phyloP scores from a whole-genome alignment of 1,140 invertebrate genomes.

The Drosophila erecta region DNA sequence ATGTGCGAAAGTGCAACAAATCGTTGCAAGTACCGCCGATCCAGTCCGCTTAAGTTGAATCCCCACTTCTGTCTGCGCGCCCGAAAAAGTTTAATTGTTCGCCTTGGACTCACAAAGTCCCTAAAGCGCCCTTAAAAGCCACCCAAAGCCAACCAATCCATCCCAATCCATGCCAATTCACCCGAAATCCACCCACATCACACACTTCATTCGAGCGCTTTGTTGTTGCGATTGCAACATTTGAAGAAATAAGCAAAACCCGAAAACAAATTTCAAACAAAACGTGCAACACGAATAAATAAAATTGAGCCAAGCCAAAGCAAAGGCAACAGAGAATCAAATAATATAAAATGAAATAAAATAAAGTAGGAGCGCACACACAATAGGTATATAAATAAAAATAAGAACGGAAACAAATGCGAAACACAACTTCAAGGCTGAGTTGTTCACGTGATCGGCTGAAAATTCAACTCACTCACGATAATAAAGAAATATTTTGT shows the following conservation, averaged over 20 bases:
- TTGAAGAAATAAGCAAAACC: constrained; percentile 45
- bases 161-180: too few relatives aligned
- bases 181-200: constrained; percentile 15
- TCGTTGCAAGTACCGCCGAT: constrained; percentile 40
- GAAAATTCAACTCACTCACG: background rate
- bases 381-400: constrained; percentile 1
- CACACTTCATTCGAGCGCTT: constrained; percentile 54
- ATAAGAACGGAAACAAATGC: constrained; percentile 10
- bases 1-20: constrained; percentile 33
- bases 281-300: constrained; percentile 41
- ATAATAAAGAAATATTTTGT: too few relatives aligned
- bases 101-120: constrained; percentile 47
- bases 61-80: background rate
- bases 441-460: background rate
- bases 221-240: constrained; percentile 39
- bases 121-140: background rate
- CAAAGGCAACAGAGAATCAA: constrained; percentile 23
- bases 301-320: constrained; percentile 25
- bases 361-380: constrained; percentile 16
- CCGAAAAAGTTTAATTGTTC: constrained; percentile 68
- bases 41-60: constrained; percentile 20
- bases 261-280: constrained; percentile 32
- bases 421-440: constrained; percentile 13
- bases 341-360: constrained; percentile 36
- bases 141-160: background rate